Base-by-base conservation (phyloP, 2,888 invertebrate species). In the Phyllotreta striolata region DNA sequence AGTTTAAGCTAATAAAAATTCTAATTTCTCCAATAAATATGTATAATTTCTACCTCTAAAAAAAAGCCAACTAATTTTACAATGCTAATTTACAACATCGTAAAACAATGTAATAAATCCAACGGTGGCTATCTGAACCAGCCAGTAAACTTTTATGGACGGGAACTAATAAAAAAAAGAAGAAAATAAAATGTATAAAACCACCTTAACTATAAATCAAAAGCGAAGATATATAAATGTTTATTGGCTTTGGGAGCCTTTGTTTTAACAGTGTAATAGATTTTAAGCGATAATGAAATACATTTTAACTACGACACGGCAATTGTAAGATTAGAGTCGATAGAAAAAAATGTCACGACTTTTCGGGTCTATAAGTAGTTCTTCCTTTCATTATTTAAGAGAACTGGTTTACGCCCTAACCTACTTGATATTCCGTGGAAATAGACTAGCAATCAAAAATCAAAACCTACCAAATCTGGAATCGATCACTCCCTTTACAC, bases 391-490 rank as follows among this genome's bases (percentile, higher is more conserved):
- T 24, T 24, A 24, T 24, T 24, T 24, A 24, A 24, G 24, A 24
- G 24, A 24, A 24, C 24, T 24, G 24, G 24, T 24, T 24, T 24
- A 24, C 24, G 24, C 52, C 13, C 37, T 14, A 44, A 34, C 35
- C 61, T 56, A 61, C 64, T 64, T 56, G 56, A 55, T 64, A 64
- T 64, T 64, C 64, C 43, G 51, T 37, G 41, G 56, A 55, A 64
- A 63, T 63, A 46, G 60, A 47, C 58, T 24, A 24, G 55, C 63
- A 59, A 63, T 63, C 63, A 63, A 63, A 63, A 63, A 63, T 63
- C 63, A 63, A 63, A 63, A 63, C 58, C 59, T 63, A 47, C 59
- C 34, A 63, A 63, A 63, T 63, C 63, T 58, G 59, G 58, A 59
- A 59, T 63, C 63, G 63, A 63, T 59, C 59, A 63, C 63, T 35